These are phyloP conservation scores for Macrochelys suwanniensis DNA, from an alignment of 2,797 vertebrate species.

Conservation along the genomic window DNA sequence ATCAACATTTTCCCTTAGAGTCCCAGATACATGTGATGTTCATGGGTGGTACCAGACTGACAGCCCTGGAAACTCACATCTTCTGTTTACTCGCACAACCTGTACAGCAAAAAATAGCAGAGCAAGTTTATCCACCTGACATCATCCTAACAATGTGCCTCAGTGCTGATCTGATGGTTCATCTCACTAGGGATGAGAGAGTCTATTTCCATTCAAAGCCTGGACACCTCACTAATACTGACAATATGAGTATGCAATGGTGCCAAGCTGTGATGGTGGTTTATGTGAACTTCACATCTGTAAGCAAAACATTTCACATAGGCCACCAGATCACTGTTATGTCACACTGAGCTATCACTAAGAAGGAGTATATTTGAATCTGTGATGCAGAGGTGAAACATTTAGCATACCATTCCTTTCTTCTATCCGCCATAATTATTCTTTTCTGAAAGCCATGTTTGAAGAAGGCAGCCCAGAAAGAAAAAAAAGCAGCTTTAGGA, in stretches of 20 bases:
- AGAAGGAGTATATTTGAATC: neutral
- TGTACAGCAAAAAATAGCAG: too few species aligned
- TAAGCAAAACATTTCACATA: neutral
- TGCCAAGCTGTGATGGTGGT: neutral
- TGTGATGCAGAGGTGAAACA: neutral
- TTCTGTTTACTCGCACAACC: too few species aligned
- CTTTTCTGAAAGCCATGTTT: neutral
- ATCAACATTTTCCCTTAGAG: too few species aligned
- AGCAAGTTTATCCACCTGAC: too few species aligned
- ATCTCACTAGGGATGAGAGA: neutral
- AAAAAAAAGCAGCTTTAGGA: neutral
- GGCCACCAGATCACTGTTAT: neutral
- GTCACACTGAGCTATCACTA: neutral
- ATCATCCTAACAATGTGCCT: too few species aligned
- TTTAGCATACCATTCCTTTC: neutral
- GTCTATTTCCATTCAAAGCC: neutral
- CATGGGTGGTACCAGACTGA: too few species aligned
- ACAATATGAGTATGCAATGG: neutral
- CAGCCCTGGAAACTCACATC: too few species aligned
- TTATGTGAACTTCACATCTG: neutral
- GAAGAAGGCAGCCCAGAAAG: neutral
- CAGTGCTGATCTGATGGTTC: too few species aligned
- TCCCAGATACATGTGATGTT: too few species aligned
- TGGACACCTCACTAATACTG: neutral
- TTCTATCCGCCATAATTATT: neutral